Evolutionary conservation across 2,888 invertebrate genomes (phyloP).

Genomic region (Drosophila setosimentum): DNA sequence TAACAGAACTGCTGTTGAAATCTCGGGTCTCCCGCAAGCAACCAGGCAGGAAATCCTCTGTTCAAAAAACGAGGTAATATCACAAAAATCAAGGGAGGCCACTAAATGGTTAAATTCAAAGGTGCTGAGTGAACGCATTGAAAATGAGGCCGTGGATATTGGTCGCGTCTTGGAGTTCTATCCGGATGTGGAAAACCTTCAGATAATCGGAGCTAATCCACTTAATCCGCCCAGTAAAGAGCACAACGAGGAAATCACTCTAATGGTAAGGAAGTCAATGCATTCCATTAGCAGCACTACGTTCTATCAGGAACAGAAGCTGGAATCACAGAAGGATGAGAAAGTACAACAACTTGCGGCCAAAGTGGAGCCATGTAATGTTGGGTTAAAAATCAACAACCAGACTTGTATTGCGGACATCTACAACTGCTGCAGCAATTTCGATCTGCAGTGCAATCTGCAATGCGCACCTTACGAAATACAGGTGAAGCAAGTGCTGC

Average conservation of each 20-base stretch:
- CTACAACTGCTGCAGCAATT: constrained; percentile 14
- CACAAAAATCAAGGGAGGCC: not conserved
- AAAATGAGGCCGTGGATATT: constrained; percentile 52
- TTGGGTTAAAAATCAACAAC: constrained; percentile 68
- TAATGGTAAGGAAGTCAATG: constrained; percentile 30
- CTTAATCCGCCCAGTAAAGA: not conserved
- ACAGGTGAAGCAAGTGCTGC: constrained; percentile 56
- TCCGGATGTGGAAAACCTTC: constrained; percentile 69
- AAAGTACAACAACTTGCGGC: not conserved
- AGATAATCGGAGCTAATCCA: constrained; percentile 62
- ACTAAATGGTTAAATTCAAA: constrained; percentile 69
- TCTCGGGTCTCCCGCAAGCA: constrained; percentile 65
- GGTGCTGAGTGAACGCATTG: constrained; percentile 58
- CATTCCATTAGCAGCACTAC: constrained; percentile 57
- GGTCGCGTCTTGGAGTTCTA: constrained; percentile 68
- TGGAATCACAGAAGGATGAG: not conserved
- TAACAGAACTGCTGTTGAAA: constrained; percentile 51
- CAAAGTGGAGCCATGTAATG: not conserved
- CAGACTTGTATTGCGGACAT: constrained; percentile 12
- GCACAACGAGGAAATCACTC: constrained; percentile 43
- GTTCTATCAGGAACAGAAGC: not conserved
- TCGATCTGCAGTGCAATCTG: constrained; percentile 45
- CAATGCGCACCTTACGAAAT: constrained; percentile 70
- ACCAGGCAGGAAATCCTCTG: constrained; percentile 60
- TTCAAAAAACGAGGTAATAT: accelerated